These are phyloP conservation scores for Hassar affinis DNA, from an alignment of 2,113 vertebrate species.

Conservation along the genomic window DNA sequence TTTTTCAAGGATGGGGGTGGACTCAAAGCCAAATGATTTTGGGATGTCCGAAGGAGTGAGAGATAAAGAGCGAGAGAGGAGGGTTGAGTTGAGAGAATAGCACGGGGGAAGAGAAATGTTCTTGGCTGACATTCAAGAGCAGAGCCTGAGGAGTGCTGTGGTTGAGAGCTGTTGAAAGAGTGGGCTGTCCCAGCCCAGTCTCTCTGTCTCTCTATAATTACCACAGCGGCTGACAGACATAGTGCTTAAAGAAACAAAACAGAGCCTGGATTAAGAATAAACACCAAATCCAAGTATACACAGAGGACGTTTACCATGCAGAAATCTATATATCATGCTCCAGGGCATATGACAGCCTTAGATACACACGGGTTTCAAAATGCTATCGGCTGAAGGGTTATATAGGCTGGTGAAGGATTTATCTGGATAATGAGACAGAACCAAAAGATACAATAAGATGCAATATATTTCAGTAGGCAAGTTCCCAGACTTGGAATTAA, in stretches of 20 bases:
- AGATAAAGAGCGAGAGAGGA: conserved; percentile 34
- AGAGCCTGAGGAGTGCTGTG: conserved; percentile 66
- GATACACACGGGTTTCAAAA: conserved; percentile 27
- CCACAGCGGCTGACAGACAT: conserved; percentile 75
- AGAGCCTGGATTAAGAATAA: conserved; percentile 74
- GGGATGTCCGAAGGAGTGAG: conserved; percentile 10
- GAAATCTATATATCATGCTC: conserved; percentile 38
- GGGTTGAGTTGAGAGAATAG: conserved; percentile 33
- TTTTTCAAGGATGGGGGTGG: conserved; percentile 18
- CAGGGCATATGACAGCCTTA: neutral
- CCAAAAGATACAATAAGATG: conserved; percentile 34
- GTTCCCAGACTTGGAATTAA: conserved; percentile 20
- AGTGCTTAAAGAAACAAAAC: conserved; percentile 79
- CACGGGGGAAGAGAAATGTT: conserved; percentile 55
- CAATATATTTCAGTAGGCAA: neutral
- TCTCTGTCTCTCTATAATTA: conserved; percentile 79
- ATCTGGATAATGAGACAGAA: conserved; percentile 36
- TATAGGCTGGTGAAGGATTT: conserved; percentile 40
- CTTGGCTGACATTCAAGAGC: conserved; percentile 69
- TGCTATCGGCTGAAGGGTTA: conserved; percentile 27
- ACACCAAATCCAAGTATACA: conserved; percentile 61
- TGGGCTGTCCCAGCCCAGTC: conserved; percentile 67
- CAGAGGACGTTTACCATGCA: conserved; percentile 41
- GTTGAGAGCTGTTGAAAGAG: conserved; percentile 74
- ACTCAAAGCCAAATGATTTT: conserved; percentile 28